Base-by-base conservation (phyloP, 2,113 vertebrate genomes). In the Garra rufa region DNA sequence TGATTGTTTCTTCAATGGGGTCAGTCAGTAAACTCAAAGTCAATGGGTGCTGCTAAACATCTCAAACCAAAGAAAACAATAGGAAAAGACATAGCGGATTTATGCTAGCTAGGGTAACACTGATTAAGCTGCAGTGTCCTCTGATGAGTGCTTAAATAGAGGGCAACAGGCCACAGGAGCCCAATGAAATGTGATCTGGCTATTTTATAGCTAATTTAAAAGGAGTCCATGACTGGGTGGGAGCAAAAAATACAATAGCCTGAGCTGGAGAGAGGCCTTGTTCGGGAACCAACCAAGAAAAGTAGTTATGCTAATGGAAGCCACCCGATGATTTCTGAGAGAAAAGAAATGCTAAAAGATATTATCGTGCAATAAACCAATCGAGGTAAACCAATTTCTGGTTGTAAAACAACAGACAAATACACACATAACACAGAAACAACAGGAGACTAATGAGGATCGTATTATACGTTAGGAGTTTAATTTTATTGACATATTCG, bases 131-230 rank as follows among this genome's bases (percentile, higher is more conserved):
- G 9, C 26, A 52, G 28, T 43, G 11, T 70, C 44, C 28, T 43
- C 24, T 26, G 28, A 75, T 63, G 55, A 61, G 55, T 46, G 69
- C 75, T 52, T 74, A 50, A 52, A 52, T 8, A 71, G 24, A 78
- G 48, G 63, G 46, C 15, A 78, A 57, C 21, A 78, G 48, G 63
- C 61, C 83, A 84, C 83, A 34, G 24, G 77, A 81, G 83, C 50
- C 84, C 43, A 85, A 52, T 69, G 85, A 86, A 83, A 88, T 82
- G 15, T 50, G 77, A 87, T 85, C 63, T 82, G 26, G 30, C 61
- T 59, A 77, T 88, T 81, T 65, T 76, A 52, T 67, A 61, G 50
- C 83, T 52, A 55, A 83, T 61, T 85, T 43, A 86, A 44, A 84
- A 46, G 6, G 67, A 73, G 59, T 69, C n/a, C 41, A 17, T 55